Base-by-base conservation (phyloP, 1,140 invertebrate species). In the Andricus grossulariae region DNA sequence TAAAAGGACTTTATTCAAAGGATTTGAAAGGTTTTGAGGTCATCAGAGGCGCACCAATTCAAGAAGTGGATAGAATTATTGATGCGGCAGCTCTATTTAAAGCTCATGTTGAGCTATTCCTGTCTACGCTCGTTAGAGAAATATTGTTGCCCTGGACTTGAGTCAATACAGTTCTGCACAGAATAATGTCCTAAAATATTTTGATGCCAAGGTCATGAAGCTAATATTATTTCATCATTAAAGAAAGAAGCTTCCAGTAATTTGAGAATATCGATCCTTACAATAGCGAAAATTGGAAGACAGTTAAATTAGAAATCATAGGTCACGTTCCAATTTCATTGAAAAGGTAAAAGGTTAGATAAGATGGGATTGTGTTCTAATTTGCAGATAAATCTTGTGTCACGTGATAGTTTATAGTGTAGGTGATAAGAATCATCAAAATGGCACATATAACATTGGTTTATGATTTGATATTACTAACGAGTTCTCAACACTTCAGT, bases 241-340 rank as follows among this genome's bases (percentile, higher is more conserved):
- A n/a, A 21, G 11, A 18, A 66, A 66, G 7, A 45, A 45, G 39
- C 39, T 39, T 4, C 16, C 45, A n/a, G 21, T 32, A 39, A 66
- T 66, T 66, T 66, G n/a, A 32, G 60, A 39, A 39, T 32, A 66
- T 66, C 25, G 60, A 66, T 66, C 60, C 32, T 21, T 39, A 39
- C 13, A 39, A 66, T 39, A 66, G 60, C 1, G 10, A 45, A 66
- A 66, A 39, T 66, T 66, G 13, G 16, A 39, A 66, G 60, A 45
- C 60, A 16, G 39, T 66, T 66, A 66, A 66, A 66, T 32, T 66
- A 39, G 60, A n/a, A 66, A 66, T 45, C 32, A 66, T 39, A 66
- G 60, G 60, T 66, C 60, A 66, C 25, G 60, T n/a, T 66, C 32
- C 21, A 66, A 32, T 66, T 66, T 66, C 60, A 66, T n/a, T 66